Conservation (phyloP, 2,113 vertebrate genomes). For the Alosa alosa region DNA sequence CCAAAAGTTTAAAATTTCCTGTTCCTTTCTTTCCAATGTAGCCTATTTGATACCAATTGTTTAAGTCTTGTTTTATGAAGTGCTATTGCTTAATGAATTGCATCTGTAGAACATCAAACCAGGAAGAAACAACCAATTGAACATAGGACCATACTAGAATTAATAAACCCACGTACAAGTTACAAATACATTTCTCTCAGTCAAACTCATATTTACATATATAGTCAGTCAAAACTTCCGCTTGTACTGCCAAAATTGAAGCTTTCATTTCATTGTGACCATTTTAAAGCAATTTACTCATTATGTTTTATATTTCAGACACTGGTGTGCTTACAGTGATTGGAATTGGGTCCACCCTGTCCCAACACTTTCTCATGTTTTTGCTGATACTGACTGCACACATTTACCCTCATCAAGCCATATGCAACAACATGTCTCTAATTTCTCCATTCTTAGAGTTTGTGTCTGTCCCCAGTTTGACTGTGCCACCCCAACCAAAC, state of each 20-base stretch:
- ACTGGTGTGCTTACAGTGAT: background rate
- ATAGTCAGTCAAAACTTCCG: background rate
- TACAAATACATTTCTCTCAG: background rate
- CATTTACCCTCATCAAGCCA: background rate
- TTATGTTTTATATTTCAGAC: background rate
- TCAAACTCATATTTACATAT: background rate
- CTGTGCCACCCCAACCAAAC: slow-evolving; percentile 2
- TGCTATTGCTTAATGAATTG: background rate
- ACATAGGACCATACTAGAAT: background rate
- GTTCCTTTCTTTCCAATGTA: slow-evolving; percentile 10
- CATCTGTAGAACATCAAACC: background rate
- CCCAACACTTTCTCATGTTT: background rate
- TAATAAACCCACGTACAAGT: no score
- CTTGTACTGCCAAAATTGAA: background rate
- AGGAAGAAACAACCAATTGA: background rate
- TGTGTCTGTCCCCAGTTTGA: background rate
- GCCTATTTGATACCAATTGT: slow-evolving; percentile 3
- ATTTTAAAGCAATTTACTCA: background rate
- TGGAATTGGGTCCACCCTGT: background rate
- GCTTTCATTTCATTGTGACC: background rate
- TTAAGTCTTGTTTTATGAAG: background rate
- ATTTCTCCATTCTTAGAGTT: background rate
- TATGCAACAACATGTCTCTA: background rate
- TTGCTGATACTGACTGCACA: background rate
- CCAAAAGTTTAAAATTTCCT: slow-evolving; percentile 25